Percentiles rank a stretch among this genome's conserved stretches.
phyloP scores from a whole-genome alignment of 2,888 invertebrate species.

The Thymelicus sylvestris region DNA sequence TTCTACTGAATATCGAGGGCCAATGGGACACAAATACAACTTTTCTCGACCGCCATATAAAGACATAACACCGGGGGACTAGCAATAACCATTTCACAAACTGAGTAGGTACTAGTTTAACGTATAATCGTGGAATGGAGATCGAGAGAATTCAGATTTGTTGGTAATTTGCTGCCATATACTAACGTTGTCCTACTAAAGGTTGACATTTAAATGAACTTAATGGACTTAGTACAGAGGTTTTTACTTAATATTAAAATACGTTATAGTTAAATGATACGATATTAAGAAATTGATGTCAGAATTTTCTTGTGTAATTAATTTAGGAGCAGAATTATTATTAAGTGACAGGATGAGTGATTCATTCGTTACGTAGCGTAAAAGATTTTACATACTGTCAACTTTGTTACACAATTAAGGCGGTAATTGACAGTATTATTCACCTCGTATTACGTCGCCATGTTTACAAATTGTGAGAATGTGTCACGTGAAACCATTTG shows the following conservation, averaged over 20 bases:
- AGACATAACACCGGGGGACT: slow-evolving; percentile 36
- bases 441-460: too few species aligned
- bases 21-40: slow-evolving; percentile 37
- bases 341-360: too few species aligned
- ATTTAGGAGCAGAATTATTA: too few species aligned
- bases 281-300: too few species aligned
- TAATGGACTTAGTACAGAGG: too few species aligned
- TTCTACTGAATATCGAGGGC: slow-evolving; percentile 28
- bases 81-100: slow-evolving; percentile 37
- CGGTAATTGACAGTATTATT: slow-evolving; percentile 23
- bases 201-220: neutral
- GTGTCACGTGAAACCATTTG: too few species aligned
- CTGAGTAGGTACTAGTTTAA: slow-evolving; percentile 26
- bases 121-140: slow-evolving; percentile 21
- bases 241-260: too few species aligned
- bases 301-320: too few species aligned
- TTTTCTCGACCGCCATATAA: slow-evolving; percentile 34
- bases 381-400: neutral
- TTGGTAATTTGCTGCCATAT: neutral
- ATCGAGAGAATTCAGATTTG: slow-evolving; percentile 16
- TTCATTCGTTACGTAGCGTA: too few species aligned
- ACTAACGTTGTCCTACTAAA: neutral
- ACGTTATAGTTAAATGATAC: too few species aligned
- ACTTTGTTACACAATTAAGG: slow-evolving; percentile 13
- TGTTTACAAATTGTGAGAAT: too few species aligned